Conservation (phyloP, 2,113 vertebrate species). For the Fulmarus glacialis region DNA sequence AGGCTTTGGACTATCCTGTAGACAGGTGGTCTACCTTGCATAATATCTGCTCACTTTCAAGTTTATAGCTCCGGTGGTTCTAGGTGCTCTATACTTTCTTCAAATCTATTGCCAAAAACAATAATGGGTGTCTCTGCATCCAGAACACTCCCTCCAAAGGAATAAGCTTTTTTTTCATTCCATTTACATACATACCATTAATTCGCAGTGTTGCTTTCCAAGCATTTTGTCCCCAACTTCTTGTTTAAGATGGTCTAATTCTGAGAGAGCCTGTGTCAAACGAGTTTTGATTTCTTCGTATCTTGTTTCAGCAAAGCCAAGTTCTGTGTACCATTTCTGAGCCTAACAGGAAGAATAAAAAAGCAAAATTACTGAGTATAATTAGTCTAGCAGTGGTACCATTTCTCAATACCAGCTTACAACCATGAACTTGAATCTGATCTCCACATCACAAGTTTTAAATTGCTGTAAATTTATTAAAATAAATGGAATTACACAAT, state of each 20-base stretch:
- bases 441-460: not conserved
- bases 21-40: not conserved
- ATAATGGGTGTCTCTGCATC: not conserved
- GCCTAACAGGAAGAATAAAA: constrained; percentile 35
- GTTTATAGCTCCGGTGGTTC: not conserved
- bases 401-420: not conserved
- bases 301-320: constrained; percentile 67
- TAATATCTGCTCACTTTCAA: not conserved
- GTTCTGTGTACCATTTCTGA: constrained; percentile 69
- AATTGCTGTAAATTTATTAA: not conserved
- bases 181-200: not conserved
- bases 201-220: not conserved
- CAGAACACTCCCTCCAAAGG: not conserved
- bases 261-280: not conserved
- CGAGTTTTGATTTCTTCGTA: constrained; percentile 35
- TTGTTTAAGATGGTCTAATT: constrained; percentile 11
- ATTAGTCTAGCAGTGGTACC: not conserved
- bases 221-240: not conserved
- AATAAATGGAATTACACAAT: not conserved
- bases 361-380: not conserved
- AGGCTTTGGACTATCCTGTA: not conserved
- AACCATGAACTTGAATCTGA: not conserved
- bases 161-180: not conserved
- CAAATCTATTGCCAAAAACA: not conserved
- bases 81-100: not conserved